Base-by-base conservation (phyloP, 2,113 vertebrate species). In the Erinaceus europaeus region DNA sequence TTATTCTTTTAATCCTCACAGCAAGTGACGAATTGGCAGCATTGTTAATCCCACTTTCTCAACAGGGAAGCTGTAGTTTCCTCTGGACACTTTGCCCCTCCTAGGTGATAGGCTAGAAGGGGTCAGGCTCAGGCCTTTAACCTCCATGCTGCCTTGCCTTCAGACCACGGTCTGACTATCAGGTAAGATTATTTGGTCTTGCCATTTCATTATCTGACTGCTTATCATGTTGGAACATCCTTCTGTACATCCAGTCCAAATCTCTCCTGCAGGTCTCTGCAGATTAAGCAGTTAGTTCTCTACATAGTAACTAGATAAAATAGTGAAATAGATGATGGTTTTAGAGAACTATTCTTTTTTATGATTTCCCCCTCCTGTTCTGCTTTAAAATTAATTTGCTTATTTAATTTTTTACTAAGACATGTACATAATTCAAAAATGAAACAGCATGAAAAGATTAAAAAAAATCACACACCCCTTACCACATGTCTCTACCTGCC, bases 341-440 rank as follows among this genome's bases (percentile, higher is more conserved):
- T 65, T 87, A 84, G 48, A 52, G 84, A 87, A 86, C 48, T 15
- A 14, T 76, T 9, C 75, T 29, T 53, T 91, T 79, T 79, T 34
- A 84, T 14, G n/a, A 65, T 80, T 73, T 46, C 5, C n/a, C 18
- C 8, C 12, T 72, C 69, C 11, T 44, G 44, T 71, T n/a, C n/a
- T 10, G 75, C 53, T 86, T 85, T 44, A 53, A 84, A 77, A 57
- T 50, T 64, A 53, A 87, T 91, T 72, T 67, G n/a, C 46, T 52
- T 72, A 81, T 27, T 77, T 89, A 72, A 65, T 55, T 38, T 76
- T 75, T 84, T 21, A 65, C 85, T 48, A 78, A 34, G 27, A 36
- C 21, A 55, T 57, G 18, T 46, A 10, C 14, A 53, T 52, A 46
- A 64, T 62, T 88, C 8, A 83, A 91, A 89, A 86, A 23, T 78